Conservation (phyloP, 2,113 vertebrate species). For the Prionailurus viverrinus region DNA sequence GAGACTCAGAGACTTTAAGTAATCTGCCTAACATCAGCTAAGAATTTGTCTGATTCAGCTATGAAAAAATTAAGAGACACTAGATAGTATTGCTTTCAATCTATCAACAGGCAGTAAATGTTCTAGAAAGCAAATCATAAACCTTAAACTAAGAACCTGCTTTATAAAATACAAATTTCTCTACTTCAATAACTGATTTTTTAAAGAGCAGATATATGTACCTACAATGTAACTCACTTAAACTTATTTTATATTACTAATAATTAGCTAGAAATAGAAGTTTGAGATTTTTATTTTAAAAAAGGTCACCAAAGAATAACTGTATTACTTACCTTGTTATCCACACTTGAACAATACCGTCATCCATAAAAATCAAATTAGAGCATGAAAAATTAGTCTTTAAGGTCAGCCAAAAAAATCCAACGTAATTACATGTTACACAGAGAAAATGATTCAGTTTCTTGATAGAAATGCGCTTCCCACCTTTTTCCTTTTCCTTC, state of each 20-base stretch:
- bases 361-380: slow-evolving; percentile 3
- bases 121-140: background rate
- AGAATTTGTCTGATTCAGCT: background rate
- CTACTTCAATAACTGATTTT: background rate
- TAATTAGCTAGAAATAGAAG: background rate
- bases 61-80: background rate
- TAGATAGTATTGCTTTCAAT: background rate
- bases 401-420: slow-evolving; percentile 18
- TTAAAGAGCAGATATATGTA: background rate
- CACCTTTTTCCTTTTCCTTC: background rate
- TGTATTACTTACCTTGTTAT: background rate
- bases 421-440: background rate
- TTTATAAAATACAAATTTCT: slow-evolving; percentile 36
- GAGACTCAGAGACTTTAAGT: background rate
- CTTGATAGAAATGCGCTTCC: background rate
- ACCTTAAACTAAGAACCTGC: background rate
- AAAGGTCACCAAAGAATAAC: slow-evolving; percentile 6
- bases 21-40: background rate
- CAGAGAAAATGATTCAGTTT: background rate
- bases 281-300: background rate
- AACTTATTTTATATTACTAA: background rate
- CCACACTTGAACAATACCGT: background rate
- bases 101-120: background rate
- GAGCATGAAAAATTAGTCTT: background rate
- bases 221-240: background rate